Evolutionary conservation across 2,888 invertebrate genomes (phyloP), one percentile per base, ranked within the genome.

Genomic region (Hypselothyrea guttata): DNA sequence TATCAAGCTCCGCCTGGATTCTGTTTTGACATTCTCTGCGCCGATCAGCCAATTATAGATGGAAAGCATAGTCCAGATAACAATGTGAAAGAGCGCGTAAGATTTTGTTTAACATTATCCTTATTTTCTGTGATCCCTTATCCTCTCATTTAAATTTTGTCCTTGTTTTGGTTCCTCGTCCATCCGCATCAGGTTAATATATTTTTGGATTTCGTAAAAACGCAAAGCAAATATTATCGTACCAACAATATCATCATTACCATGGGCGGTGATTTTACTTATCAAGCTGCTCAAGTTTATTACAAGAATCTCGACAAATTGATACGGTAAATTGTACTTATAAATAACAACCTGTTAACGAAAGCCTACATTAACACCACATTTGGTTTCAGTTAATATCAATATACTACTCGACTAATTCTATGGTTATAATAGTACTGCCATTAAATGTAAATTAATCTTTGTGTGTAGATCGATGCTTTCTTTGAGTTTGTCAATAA

Each of bases 251-350:
- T 96, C 0, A 92, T 96, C 51, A 67, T 97, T 54, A 96, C 97
- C 0, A 97, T 97, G 97, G 98, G 98, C 0, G 95, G 94, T 22
- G 97, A 98, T 90, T 98, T 98, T 87, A 94, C 95, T 7, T 98
- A 95, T 87, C 94, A 94, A 86, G 93, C 95, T 78, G 97, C 97
- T 0, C 91, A 92, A 61, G 92, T 93, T 88, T 96, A 95, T 93
- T 98, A 93, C 90, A 93, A 91, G 64, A 97, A 97, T 88, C 89
- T 97, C 89, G 97, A 98, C 89, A 95, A 94, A 88, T 90, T 98
- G 40, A 97, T 98, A 84, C 92, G 89, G 90, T 90, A 87, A 84
- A 57, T 49, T n/a, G 4, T 38, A 27, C 8, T 34, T 34, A 13
- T 13, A 34, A n/a, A 40, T 35, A 44, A 12, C 38, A 13, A 53